Percentiles rank a stretch among this genome's conserved stretches.
phyloP scores from a whole-genome alignment of 1,140 invertebrate species.

The Macrosteles quadrilineatus region DNA sequence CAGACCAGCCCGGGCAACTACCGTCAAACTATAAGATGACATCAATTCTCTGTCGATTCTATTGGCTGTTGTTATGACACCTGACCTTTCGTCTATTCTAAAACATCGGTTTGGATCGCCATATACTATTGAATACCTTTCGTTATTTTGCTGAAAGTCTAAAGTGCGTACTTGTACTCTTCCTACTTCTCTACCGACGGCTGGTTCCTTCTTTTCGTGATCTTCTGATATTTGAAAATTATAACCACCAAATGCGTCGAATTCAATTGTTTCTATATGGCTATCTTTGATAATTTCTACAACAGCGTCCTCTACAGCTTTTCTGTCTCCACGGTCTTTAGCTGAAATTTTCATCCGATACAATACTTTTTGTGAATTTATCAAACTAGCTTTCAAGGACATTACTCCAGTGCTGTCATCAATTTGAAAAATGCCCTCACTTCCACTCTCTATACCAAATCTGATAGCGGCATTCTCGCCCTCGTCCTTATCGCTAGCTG shows the following conservation, averaged over 20 bases:
- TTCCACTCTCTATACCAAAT: constrained; percentile 75
- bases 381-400: constrained; percentile 63
- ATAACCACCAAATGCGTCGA: constrained; percentile 72
- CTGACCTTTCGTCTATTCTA: constrained; percentile 74
- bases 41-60: constrained; percentile 83
- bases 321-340: constrained; percentile 73
- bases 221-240: constrained; percentile 80
- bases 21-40: constrained; percentile 71
- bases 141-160: constrained; percentile 49
- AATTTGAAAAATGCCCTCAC: constrained; percentile 73
- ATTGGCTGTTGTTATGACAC: constrained; percentile 75
- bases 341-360: constrained; percentile 75
- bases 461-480: constrained; percentile 79
- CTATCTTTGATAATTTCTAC: constrained; percentile 77
- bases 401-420: constrained; percentile 76
- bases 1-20: constrained; percentile 69
- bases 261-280: constrained; percentile 68
- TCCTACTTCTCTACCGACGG: constrained; percentile 70
- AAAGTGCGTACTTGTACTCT: constrained; percentile 64
- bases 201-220: constrained; percentile 55
- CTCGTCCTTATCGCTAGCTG: constrained; percentile 77
- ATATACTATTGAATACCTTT: constrained; percentile 78
- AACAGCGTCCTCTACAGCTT: constrained; percentile 69
- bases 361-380: constrained; percentile 62
- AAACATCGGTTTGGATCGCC: constrained; percentile 81